Base-by-base conservation (phyloP, 1,140 invertebrate species). In the Pectinophora gossypiella region DNA sequence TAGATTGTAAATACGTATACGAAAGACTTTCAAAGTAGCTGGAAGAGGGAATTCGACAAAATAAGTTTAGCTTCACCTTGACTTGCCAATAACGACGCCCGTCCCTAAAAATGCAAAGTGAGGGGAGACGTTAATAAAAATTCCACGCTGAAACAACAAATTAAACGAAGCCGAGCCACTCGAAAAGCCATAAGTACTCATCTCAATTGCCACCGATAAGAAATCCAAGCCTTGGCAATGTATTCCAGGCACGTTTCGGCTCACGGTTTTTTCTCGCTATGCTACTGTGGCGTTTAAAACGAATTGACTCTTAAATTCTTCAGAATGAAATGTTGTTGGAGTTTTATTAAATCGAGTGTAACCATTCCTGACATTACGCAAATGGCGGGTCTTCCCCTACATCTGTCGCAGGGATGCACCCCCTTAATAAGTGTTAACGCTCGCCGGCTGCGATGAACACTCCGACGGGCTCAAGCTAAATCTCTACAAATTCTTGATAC, bases 271-370 rank as follows among this genome's bases (percentile, higher is more conserved):
- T 81, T 87, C 73, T 76, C 72, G 72, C 71, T 70, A 73, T 78
- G 71, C 71, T 70, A 61, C 79, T 62, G 71, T 78, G 70, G 77
- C 79, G 79, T 82, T 78, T 79, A 81, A 84, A 85, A 81, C 71
- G 74, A 85, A 87, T 87, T 81, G 83, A 82, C 80, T 87, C 78
- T 85, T 84, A 84, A 85, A 85, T 85, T 84, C 76, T 78, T 79
- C 67, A 76, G 68, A 84, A 85, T 81, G 78, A 83, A 87, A 85
- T 85, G 80, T 78, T 86, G 83, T 82, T 64, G 69, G 78, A 87
- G 75, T 87, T 87, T 84, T 87, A 87, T 87, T 87, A 87, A 87
- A 87, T 85, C 80, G 84, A 85, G 80, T 87, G 80, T 85, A 84
- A 85, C 84, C 80, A 85, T 85, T 85, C 79, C 80, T 78, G 70